Evolutionary conservation across 2,797 vertebrate species (phyloP).

Genomic region (Leptodactylus fallax): DNA sequence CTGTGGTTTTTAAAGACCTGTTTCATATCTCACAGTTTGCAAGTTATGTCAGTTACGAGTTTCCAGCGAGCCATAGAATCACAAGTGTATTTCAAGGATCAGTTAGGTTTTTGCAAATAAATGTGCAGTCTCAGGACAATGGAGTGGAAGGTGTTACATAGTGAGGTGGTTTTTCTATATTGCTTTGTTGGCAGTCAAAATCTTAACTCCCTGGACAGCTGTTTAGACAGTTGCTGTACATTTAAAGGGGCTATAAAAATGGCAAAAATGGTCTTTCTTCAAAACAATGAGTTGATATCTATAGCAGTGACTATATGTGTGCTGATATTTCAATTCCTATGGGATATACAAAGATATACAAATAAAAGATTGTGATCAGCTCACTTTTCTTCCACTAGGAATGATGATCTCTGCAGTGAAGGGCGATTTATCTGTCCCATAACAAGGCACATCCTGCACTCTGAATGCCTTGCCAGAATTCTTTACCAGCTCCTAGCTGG

Average conservation of each 20-base stretch:
- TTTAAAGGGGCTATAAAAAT: slow-evolving; percentile 6
- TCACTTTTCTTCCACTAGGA: too few relatives aligned
- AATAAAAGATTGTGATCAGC: too few relatives aligned
- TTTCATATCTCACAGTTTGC: slow-evolving; percentile 42
- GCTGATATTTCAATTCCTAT: too few relatives aligned
- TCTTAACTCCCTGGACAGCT: neutral
- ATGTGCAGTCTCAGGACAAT: slow-evolving; percentile 25
- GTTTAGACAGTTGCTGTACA: neutral
- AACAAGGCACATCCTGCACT: too few relatives aligned
- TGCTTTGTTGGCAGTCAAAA: slow-evolving; percentile 21
- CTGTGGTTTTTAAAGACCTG: slow-evolving; percentile 51
- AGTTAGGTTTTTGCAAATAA: neutral
- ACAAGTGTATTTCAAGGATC: neutral
- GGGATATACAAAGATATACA: too few relatives aligned
- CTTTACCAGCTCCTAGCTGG: too few relatives aligned
- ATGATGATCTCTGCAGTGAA: too few relatives aligned
- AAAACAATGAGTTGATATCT: neutral
- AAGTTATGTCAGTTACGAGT: slow-evolving; percentile 25
- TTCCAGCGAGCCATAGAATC: slow-evolving; percentile 19
- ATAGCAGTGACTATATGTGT: too few relatives aligned
- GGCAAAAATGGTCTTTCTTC: neutral
- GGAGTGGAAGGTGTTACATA: slow-evolving; percentile 30
- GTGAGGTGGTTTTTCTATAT: slow-evolving; percentile 22
- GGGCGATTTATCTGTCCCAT: too few relatives aligned
- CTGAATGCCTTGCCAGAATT: too few relatives aligned